A percentile compares a stretch with the other conserved stretches of the same genome.
Evolutionary conservation across 2,797 vertebrate genomes (phyloP).

Genomic region (Fundulus diaphanus): DNA sequence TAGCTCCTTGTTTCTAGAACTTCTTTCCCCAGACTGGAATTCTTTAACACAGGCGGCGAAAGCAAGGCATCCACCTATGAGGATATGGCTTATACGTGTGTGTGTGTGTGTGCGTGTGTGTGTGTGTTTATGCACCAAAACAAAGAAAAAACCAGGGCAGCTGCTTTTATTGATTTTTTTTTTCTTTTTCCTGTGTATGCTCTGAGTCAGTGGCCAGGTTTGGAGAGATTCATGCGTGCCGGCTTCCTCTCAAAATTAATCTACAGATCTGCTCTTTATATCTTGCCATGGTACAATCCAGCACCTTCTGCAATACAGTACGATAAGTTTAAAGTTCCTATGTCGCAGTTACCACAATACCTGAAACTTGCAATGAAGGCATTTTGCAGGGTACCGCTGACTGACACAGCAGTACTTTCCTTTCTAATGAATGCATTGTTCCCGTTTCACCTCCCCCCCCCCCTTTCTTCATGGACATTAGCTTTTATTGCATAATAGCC

Average conservation of each 20-base stretch:
- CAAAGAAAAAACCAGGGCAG: slow-evolving; percentile 68
- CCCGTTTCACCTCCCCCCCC: slow-evolving; percentile 61
- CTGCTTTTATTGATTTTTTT: slow-evolving; percentile 71
- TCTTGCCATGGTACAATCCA: slow-evolving; percentile 50
- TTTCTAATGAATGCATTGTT: slow-evolving; percentile 75
- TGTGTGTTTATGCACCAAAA: slow-evolving; percentile 30
- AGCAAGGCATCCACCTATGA: slow-evolving; percentile 74
- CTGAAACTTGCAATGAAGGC: slow-evolving; percentile 35
- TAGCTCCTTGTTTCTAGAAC: slow-evolving; percentile 50
- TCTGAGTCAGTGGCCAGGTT: slow-evolving; percentile 63
- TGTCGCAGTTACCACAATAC: slow-evolving; percentile 38
- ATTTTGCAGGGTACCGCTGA: slow-evolving; percentile 57
- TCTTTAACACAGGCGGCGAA: slow-evolving; percentile 51
- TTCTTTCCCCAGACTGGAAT: slow-evolving; percentile 59
- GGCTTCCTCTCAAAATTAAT: slow-evolving; percentile 50
- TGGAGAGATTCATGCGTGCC: slow-evolving; percentile 61
- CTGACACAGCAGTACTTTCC: slow-evolving; percentile 72
- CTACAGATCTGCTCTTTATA: slow-evolving; percentile 43
- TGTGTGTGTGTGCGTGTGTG: not conserved
- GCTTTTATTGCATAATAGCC: slow-evolving; percentile 78
- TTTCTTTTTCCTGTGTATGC: slow-evolving; percentile 42
- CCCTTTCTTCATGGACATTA: slow-evolving; percentile 74
- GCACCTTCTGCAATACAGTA: slow-evolving; percentile 32
- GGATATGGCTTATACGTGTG: slow-evolving; percentile 15
- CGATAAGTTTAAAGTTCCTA: slow-evolving; percentile 21